Evolutionary conservation across 2,888 invertebrate genomes (phyloP), one percentile per base, ranked within the genome.

Genomic region (Lithophane leautieri): DNA sequence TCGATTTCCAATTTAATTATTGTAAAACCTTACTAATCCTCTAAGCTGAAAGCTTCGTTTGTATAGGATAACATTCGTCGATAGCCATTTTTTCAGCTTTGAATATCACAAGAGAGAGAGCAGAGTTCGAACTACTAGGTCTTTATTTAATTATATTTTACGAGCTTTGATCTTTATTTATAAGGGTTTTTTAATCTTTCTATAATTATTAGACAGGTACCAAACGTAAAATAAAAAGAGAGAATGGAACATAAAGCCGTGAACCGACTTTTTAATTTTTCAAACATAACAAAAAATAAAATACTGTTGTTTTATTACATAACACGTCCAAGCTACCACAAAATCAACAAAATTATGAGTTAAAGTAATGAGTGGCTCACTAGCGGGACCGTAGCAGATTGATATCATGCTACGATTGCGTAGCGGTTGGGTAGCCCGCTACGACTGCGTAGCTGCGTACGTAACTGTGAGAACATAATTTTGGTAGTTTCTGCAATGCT

Each of bases 1-100:
- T 78, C 65, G 79, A 81, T 83, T 78, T 70, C 70, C 66, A 80
- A 80, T 81, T 54, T 65, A 72, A 83, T 83, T 69, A 83, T 78
- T 68, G 50, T 79, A 76, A 68, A 76, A 82, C 50, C 76, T 76
- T 68, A 63, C 76, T 81, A 76, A 82, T 78, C 42, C 66, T 66
- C 60, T 52, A 40, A 67, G n/a, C 19, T 44, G 28, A 65, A 81
- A 66, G 61, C 63, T 81, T 63, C 58, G 62, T 75, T 67, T 67
- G 50, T 62, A 25, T 19, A 25, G 52, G 56, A 44, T 81, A 74
- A 74, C 47, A 66, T 81, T 47, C 22, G 9, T 22, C 50, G 42
- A 78, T 67, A 54, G n/a, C 22, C 40, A 42, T 22, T 72, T 54
- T 66, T 66, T 34, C n/a, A 66, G 14, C 28, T 28, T 40, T 61